Evolutionary conservation across 1,140 invertebrate species (phyloP).

Genomic region (Hermetia illucens): DNA sequence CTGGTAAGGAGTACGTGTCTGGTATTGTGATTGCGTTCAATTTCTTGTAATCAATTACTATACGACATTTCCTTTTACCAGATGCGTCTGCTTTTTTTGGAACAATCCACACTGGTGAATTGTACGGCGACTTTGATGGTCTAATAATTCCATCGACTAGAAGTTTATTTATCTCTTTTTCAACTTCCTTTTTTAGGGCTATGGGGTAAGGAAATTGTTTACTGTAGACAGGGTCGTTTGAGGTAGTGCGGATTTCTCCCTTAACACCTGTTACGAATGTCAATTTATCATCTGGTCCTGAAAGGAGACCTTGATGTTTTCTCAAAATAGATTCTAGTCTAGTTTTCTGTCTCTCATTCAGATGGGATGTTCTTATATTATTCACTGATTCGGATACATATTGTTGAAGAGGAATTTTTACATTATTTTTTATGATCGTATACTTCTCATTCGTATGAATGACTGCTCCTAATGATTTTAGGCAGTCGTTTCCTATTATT

Average conservation of each 20-base stretch:
- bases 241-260: background rate
- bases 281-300: background rate
- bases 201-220: constrained; percentile 11
- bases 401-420: background rate
- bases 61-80: constrained; percentile 16
- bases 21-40: constrained; percentile 18
- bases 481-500: background rate
- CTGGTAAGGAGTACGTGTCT: constrained; percentile 34
- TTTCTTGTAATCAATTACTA: constrained; percentile 19
- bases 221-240: constrained; percentile 5
- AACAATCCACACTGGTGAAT: background rate
- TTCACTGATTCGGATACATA: background rate
- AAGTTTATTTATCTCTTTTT: constrained; percentile 14
- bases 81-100: constrained; percentile 3
- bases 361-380: background rate
- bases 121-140: constrained; percentile 7
- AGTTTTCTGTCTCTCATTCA: background rate
- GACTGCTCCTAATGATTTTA: background rate
- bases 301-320: background rate
- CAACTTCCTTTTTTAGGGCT: constrained; percentile 10
- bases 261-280: background rate
- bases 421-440: background rate
- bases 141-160: constrained; percentile 14
- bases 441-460: background rate
- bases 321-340: background rate